phyloP scores from a whole-genome alignment of 2,888 invertebrate genomes.

The Coremacera marginata region DNA sequence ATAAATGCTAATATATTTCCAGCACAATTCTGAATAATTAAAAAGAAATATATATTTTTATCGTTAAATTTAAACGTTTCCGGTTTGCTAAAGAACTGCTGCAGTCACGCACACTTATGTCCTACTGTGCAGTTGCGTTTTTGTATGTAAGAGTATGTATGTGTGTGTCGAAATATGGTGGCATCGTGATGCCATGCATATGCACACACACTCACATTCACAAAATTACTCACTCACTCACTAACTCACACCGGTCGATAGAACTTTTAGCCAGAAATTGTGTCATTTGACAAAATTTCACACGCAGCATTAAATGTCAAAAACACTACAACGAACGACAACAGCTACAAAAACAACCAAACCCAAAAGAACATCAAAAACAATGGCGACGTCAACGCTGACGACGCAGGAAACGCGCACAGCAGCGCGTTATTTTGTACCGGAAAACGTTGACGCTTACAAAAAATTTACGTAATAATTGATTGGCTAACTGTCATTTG shows the following conservation, averaged over 20 bases:
- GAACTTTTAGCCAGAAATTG: conserved; percentile 50
- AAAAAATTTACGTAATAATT: conserved; percentile 66
- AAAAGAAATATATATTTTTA: not conserved
- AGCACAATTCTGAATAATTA: not conserved
- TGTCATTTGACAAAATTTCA: conserved; percentile 50
- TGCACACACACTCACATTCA: not conserved
- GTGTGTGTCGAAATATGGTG: not conserved
- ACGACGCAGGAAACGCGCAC: conserved; percentile 14
- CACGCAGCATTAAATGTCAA: conserved; percentile 34
- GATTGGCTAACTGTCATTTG: conserved; percentile 57
- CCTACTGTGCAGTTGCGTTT: not conserved
- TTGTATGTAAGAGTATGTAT: not conserved
- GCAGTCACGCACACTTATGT: not conserved
- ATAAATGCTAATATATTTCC: not conserved
- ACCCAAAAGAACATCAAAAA: not conserved
- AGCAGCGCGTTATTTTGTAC: conserved; percentile 5
- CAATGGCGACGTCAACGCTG: not conserved
- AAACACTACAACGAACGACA: not conserved
- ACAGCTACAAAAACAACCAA: not conserved
- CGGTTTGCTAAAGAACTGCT: not conserved
- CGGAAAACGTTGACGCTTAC: conserved; percentile 18
- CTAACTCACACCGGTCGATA: conserved; percentile 24
- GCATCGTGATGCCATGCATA: not conserved
- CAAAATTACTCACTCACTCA: not conserved
- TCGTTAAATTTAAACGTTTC: not conserved